Evolutionary conservation across 2,888 invertebrate genomes (phyloP).

Genomic region (Heliothis peltigera): DNA sequence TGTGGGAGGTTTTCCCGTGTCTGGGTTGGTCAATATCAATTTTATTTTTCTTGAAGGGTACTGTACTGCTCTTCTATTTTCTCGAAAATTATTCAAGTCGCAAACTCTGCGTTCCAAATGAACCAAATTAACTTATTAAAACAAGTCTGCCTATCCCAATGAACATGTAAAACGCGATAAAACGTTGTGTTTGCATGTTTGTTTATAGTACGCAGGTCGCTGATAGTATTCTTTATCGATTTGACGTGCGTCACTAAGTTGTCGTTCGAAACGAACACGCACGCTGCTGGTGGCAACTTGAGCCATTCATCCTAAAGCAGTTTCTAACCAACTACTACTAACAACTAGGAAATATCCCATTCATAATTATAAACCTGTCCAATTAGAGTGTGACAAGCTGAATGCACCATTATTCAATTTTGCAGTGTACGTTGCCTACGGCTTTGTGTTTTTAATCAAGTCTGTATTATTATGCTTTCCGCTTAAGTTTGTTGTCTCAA

Average conservation of each 20-base stretch:
- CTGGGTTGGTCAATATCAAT: no score
- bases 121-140: no score
- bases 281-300: not conserved
- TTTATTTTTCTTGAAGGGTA: no score
- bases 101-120: no score
- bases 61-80: no score
- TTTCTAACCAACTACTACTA: not conserved
- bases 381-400: not conserved
- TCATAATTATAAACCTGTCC: constrained; percentile 18
- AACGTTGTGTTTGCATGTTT: not conserved
- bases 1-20: no score
- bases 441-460: constrained; percentile 1
- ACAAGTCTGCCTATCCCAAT: no score
- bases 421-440: not conserved
- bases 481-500: constrained; percentile 19
- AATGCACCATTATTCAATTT: constrained; percentile 4
- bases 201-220: constrained; percentile 6
- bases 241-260: not conserved
- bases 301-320: constrained; percentile 15
- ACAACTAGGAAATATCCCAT: constrained; percentile 3
- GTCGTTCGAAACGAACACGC: not conserved
- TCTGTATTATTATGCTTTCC: constrained; percentile 10
- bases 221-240: constrained; percentile 11
- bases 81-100: no score
- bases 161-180: no score